Evolutionary conservation across 2,113 vertebrate genomes (phyloP), one percentile per base, ranked within the genome.

Genomic region (Chloroceryle aenea): DNA sequence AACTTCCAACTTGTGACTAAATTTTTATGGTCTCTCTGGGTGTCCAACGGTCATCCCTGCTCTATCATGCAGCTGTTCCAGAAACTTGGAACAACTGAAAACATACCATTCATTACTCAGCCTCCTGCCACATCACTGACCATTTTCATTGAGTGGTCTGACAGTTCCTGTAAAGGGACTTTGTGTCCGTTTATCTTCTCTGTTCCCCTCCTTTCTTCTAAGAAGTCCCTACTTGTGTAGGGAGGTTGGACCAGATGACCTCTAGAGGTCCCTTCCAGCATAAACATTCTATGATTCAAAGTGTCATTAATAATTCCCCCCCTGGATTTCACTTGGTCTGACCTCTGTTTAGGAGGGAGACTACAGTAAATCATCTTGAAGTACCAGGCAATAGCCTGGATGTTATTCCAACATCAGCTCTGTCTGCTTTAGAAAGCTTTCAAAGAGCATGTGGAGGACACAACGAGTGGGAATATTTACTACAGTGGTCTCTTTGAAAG

Each of bases 401-500:
- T 80, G 13, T 53, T 77, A 36, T 30, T 77, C 23, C 42, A 88
- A 14, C 27, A 58, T 3, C 13, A 32, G 14, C 26, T 80, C 8
- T 22, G 8, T 20, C 53, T 79, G 9, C 50, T 68, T 71, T 10
- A n/a, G 53, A 22, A 21, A 59, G 3, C 58, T 34, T 91, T 59
- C 26, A 32, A 25, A 29, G 48, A 20, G 13, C 4, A 6, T 0
- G 1, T 34, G 27, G 30, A 83, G 22, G 27, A 25, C 19, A 23
- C 14, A 10, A 10, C 9, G 6, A 72, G 73, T n/a, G 32, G 38
- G 72, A 86, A 29, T 0, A 0, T 23, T 29, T 23, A 53, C 40
- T 40, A 4, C 42, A 34, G 16, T 7, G 11, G 17, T 20, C n/a
- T 62, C 45, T 87, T 30, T 38, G 10, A 75, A 42, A 72, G 32